Conservation (phyloP, 1,140 invertebrate species). For the Pogonomyrmex barbatus region DNA sequence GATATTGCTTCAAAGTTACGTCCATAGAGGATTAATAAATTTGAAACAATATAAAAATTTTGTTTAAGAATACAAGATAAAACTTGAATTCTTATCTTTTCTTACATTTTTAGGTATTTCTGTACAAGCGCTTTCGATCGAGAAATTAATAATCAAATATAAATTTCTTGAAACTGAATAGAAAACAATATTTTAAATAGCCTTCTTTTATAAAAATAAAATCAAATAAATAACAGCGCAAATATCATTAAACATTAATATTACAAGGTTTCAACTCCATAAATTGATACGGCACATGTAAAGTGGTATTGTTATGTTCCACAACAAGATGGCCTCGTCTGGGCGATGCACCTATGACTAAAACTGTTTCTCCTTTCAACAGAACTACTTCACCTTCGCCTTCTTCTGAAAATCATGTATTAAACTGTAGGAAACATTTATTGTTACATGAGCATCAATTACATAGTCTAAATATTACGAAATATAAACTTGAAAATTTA, state of each 20-base stretch:
- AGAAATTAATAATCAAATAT: neutral
- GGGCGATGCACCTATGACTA: conserved; percentile 93
- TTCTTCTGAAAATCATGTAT: conserved; percentile 85
- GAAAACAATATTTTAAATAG: neutral
- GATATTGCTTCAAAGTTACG: neutral
- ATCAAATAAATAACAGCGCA: conserved; percentile 65
- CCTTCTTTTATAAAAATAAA: neutral
- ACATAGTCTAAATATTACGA: neutral
- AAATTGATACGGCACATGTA: conserved; percentile 95
- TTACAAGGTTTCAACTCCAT: conserved; percentile 91
- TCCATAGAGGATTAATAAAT: conserved; percentile 8
- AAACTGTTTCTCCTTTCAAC: conserved; percentile 93
- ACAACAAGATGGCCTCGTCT: conserved; percentile 93
- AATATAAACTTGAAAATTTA: neutral
- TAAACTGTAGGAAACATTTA: conserved; percentile 19
- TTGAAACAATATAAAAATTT: neutral
- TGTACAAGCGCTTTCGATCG: neutral
- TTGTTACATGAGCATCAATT: neutral
- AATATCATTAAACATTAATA: conserved; percentile 81
- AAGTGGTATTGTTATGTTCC: conserved; percentile 92
- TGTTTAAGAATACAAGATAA: neutral
- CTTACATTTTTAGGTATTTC: neutral
- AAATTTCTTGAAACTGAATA: neutral
- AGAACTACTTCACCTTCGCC: conserved; percentile 88
- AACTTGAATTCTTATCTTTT: neutral